Base-by-base conservation (phyloP, 2,113 vertebrate species). In the Phaethornis superciliosus region DNA sequence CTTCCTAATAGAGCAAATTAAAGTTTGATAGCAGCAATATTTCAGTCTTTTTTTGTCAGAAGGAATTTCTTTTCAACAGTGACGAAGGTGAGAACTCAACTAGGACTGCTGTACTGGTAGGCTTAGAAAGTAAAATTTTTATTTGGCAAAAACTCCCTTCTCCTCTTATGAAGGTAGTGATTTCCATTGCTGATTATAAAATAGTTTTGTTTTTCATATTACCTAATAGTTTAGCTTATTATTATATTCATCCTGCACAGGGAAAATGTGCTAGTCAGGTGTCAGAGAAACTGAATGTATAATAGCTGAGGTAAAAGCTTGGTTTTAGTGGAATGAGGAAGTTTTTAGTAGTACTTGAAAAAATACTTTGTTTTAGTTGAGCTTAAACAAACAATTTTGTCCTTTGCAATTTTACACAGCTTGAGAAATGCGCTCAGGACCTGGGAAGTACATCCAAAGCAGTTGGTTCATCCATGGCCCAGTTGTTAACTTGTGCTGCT, bases 361-460 rank as follows among this genome's bases (percentile, higher is more conserved):
- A 28, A 52, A 82, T 32, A 15, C 1, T 32, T 7, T 76, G 12
- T n/a, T 95, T 81, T 78, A 7, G 0, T 17, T 87, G 49, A 55
- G 8, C 56, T 90, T 96, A 72, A 77, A 33, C 24, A 13, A 86
- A 67, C 15, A 33, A 12, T 88, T 56, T 60, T 92, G 40, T 84
- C 19, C 22, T 62, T 78, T 85, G 60, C 35, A 17, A 86, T n/a
- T 92, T 92, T 90, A 80, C 81, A 23, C 94, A 99, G 99, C 97
- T 99, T 82, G 99, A 99, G 97, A 99, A 99, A 91, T 99, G 99
- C 74, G 99, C 99, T 56, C 99, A 99, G 97, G 99, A 99, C 95
- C 97, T 99, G 87, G 99, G 99, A 72, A 99, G 99, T 87, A 99
- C 99, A 1, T 99, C 99, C 6, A 99, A 99, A 97, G 98, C 99